A percentile compares a stretch with the other conserved stretches of the same genome.
Conservation (phyloP, 2,888 invertebrate species). For the Dysmachus trigonus region DNA sequence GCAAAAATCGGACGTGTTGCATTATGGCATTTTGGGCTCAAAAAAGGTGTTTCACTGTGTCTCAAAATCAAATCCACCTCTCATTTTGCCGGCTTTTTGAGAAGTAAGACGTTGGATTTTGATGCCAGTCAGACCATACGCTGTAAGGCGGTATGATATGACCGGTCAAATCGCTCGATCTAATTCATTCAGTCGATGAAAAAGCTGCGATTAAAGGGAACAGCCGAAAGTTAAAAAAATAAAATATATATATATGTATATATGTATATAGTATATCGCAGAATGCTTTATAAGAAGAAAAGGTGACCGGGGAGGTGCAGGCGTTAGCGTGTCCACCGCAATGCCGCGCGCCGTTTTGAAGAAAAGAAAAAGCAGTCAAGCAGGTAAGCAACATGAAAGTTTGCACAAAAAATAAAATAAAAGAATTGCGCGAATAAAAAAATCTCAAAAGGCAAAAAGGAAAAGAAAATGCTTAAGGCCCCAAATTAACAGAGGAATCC, state of each 20-base stretch:
- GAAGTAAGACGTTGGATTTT: background rate
- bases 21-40: background rate
- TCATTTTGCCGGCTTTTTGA: background rate
- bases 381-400: slow-evolving; percentile 18
- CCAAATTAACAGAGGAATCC: slow-evolving; percentile 20
- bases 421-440: background rate
- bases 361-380: slow-evolving; percentile 23
- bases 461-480: slow-evolving; percentile 7
- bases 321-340: background rate
- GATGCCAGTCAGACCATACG: background rate
- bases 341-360: background rate
- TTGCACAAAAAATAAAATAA: slow-evolving; percentile 28
- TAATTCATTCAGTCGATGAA: background rate
- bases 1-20: background rate
- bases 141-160: background rate
- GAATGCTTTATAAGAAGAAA: background rate
- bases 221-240: background rate
- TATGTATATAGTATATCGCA: too few relatives aligned
- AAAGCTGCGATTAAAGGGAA: background rate
- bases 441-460: background rate
- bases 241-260: too few relatives aligned
- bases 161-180: background rate
- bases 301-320: slow-evolving; percentile 1
- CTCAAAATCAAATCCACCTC: background rate
- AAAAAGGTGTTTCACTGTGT: background rate